These are phyloP conservation scores for Ammodytes dubius DNA, from an alignment of 2,113 vertebrate genomes.

Conservation along the genomic window DNA sequence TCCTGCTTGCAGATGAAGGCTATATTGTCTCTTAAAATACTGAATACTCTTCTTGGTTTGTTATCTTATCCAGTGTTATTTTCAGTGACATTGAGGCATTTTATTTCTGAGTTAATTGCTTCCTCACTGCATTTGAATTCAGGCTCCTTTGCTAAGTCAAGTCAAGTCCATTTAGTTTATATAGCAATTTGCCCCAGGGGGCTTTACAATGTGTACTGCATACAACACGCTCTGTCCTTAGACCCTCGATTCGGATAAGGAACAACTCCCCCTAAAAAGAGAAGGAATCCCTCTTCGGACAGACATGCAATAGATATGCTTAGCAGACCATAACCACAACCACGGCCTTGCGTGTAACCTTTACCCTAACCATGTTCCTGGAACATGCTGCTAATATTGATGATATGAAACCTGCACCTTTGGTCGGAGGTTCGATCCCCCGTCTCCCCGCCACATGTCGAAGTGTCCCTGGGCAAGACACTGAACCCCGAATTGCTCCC, in stretches of 20 bases:
- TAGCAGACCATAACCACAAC: slow-evolving; percentile 33
- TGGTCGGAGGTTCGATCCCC: no score
- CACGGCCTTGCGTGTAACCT: background rate
- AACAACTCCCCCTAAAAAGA: no score
- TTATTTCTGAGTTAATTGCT: slow-evolving; percentile 11
- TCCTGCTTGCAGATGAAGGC: no score
- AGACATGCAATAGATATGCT: background rate
- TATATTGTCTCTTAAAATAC: background rate
- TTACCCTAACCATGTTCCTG: background rate
- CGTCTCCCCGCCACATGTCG: no score
- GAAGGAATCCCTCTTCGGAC: no score
- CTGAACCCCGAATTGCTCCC: no score
- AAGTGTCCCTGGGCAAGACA: no score
- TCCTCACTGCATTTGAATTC: slow-evolving; percentile 7
- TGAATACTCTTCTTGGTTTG: background rate
- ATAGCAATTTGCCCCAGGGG: no score
- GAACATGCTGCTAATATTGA: background rate
- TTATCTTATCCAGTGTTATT: background rate
- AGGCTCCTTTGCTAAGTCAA: background rate
- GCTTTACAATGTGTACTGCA: no score
- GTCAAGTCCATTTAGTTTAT: no score
- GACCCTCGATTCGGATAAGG: no score
- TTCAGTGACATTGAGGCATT: background rate
- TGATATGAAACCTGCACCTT: slow-evolving; percentile 22
- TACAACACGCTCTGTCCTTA: no score